Evolutionary conservation across 2,888 invertebrate species (phyloP), one percentile per base, ranked within the genome.

Genomic region (Epinotia brunnichana): DNA sequence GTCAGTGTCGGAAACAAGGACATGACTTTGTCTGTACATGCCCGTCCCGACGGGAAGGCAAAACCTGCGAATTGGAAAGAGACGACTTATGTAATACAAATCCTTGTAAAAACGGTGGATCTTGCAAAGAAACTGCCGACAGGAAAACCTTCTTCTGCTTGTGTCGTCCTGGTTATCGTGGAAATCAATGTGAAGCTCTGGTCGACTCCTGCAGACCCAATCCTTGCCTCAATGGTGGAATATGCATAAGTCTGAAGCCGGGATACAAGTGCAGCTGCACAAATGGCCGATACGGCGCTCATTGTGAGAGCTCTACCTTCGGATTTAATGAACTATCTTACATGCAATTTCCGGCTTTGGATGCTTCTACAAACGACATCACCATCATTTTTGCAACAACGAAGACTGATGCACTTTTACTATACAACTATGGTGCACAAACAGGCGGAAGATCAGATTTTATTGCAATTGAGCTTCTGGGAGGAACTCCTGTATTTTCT

Each of bases 131-230:
- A 83, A 97, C 97, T 82, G 95, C 97, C 0, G 97, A 98, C 81
- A 96, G 97, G 61, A 96, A 96, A 39, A 96, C 97, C 41, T 98
- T 97, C 94, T 98, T 97, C 89, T 99, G 99, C 81, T 92, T 97
- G 1, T 99, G 99, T 85, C 95, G 98, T 2, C 97, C 97, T 2
- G 98, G 98, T 0, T 99, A 97, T 86, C 95, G 97, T 13, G 99
- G 99, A 2, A 97, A 97, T 85, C 96, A 96, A 78, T 99, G 99
- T 86, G 98, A 98, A 91, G 95, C 96, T 21, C 94, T 97, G 3
- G 96, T 97, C 0, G 98, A 98, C 85, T 97, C 97, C 0, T 99
- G 99, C 83, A 94, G 98, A 74, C 97, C 98, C 0, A 98, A 98
- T 87, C 98, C 98, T n/a, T 99, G 99, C 82, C 91, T 97, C 75